phyloP scores from a whole-genome alignment of 2,113 vertebrate species.

The Tylochromis polylepis region DNA sequence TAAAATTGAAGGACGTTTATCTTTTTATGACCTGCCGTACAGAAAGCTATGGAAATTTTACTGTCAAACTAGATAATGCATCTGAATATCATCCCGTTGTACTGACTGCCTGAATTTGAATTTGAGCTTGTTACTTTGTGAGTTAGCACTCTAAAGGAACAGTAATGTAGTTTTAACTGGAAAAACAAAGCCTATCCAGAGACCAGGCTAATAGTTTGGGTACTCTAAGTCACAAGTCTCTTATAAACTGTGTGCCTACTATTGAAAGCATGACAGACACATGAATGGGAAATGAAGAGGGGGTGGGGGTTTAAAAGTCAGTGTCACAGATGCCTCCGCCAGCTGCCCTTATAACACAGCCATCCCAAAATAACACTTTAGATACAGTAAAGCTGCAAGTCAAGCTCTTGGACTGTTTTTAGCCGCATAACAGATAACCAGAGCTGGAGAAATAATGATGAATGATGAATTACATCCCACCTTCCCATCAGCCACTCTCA shows the following conservation, averaged over 20 bases:
- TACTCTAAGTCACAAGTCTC: slow-evolving; percentile 60
- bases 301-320: slow-evolving; percentile 7
- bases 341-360: slow-evolving; percentile 40
- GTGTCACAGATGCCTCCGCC: slow-evolving; percentile 39
- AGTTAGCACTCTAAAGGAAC: neutral
- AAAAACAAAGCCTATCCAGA: neutral
- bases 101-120: neutral
- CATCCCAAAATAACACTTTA: slow-evolving; percentile 59
- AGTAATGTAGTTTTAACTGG: neutral
- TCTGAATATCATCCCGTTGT: neutral
- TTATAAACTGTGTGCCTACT: slow-evolving; percentile 29
- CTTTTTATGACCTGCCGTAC: neutral
- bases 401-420: neutral
- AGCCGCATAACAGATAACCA: neutral
- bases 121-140: neutral
- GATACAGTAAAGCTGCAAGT: slow-evolving; percentile 17
- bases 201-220: slow-evolving; percentile 19
- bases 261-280: slow-evolving; percentile 11
- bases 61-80: neutral
- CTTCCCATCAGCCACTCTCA: neutral
- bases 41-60: slow-evolving; percentile 2
- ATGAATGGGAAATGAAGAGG: neutral
- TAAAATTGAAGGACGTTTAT: neutral
- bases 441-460: neutral
- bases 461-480: neutral